Base-by-base conservation (phyloP, 2,113 vertebrate genomes). In the Lucifuga dentata region DNA sequence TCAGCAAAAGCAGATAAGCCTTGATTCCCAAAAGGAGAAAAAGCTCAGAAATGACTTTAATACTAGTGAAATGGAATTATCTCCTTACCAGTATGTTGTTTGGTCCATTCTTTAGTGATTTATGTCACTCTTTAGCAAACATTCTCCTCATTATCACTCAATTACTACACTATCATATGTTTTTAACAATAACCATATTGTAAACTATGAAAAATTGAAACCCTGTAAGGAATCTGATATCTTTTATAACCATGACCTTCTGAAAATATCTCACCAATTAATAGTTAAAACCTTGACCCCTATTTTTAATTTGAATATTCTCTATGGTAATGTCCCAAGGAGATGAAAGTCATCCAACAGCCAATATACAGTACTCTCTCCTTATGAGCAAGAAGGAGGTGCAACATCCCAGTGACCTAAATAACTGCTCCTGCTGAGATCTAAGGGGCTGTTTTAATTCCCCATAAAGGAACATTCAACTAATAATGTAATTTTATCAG, bases 241-340 rank as follows among this genome's bases (percentile, higher is more conserved):
- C 5, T 4, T 3, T 13, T 43, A 46, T 32, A n/a, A n/a, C 46
- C 17, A 32, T 39, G 23, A 65, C 11, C 39, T 45, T 3, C 45
- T 26, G 24, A 40, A 59, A 36, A 62, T 16, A n/a, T n/a, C n/a
- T n/a, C n/a, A 19, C 9, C 11, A 26, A 49, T 35, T 35, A 23
- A 17, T 9, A n/a, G 23, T 43, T 16, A 44, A 51, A 73, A 36
- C 23, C 33, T 41, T 19, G 11, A 36, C 20, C 24, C 38, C 39
- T 52, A 39, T 70, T 52, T 36, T 48, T 48, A 13, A 53, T 60
- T 60, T 49, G 5, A 44, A 9, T 48, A 21, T 62, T 63, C 32
- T 76, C 51, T 62, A 24, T 56, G 36, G 53, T 56, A 11, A 1
- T 0, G 56, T 75, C 48, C 49, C 60, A 75, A 71, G 62, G 60